These are phyloP conservation scores for Caenorhabditis drosophilae DNA, from an alignment of 2,888 invertebrate species.

Conservation along the genomic window DNA sequence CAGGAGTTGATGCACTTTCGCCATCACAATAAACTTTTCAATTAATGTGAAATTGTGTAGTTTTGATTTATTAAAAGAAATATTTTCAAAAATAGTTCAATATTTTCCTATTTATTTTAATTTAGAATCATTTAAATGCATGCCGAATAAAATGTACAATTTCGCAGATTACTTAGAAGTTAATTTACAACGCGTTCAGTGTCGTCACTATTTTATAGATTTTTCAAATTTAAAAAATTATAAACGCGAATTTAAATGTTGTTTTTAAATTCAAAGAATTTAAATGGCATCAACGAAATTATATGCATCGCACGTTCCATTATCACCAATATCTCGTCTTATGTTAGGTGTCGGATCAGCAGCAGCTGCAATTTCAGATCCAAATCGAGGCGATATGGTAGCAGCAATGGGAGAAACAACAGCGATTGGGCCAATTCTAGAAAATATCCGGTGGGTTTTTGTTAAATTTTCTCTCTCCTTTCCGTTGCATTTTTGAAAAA, in stretches of 20 bases:
- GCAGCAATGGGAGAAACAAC: slow-evolving; percentile 92
- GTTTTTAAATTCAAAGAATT: background rate
- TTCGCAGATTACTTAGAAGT: too few species aligned
- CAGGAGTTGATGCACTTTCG: slow-evolving; percentile 69
- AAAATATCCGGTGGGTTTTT: slow-evolving; percentile 46
- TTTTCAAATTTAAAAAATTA: too few species aligned
- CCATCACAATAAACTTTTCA: slow-evolving; percentile 28
- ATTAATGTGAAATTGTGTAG: background rate
- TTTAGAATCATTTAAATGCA: background rate
- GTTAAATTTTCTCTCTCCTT: background rate
- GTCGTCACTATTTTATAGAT: too few species aligned
- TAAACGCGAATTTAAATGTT: background rate
- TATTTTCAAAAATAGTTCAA: background rate
- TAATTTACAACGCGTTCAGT: too few species aligned
- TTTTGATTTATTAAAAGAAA: background rate
- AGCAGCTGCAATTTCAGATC: slow-evolving; percentile 45
- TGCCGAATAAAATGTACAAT: background rate
- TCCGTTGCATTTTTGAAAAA: background rate
- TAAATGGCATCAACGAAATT: slow-evolving; percentile 19
- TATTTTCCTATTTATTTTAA: background rate
- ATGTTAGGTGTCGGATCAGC: slow-evolving; percentile 47
- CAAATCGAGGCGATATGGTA: slow-evolving; percentile 78
- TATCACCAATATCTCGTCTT: slow-evolving; percentile 38
- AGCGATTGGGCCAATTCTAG: slow-evolving; percentile 75
- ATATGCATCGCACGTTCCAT: slow-evolving; percentile 54